Base-by-base conservation (phyloP, 2,113 vertebrate genomes). In the Eidolon helvum region DNA sequence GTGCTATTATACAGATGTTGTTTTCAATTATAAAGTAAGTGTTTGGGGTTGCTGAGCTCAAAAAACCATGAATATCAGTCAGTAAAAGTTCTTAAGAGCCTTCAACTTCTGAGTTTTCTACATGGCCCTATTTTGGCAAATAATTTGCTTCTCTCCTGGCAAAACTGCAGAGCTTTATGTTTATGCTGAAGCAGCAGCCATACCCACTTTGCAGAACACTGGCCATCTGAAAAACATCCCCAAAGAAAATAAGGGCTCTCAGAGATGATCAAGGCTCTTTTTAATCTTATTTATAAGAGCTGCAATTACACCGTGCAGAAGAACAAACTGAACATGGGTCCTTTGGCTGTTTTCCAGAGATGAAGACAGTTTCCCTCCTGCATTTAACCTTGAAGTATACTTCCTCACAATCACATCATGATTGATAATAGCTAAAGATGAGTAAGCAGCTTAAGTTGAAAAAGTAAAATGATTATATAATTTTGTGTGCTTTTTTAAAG, bases 101-200 rank as follows among this genome's bases (percentile, higher is more conserved):
- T 96, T 88, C 45, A 65, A 71, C 74, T 80, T 93, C 59, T 84
- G 72, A 66, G 38, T 82, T 97, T 80, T 93, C 43, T 80, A 85
- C 21, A 6, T 10, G 19, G 16, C n/a, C 38, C 40, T n/a, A 40
- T 90, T 66, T 92, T 72, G 92, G 92, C 84, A 97, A 85, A 74
- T 87, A 55, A 86, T 87, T 86, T 82, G 74, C 50, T 65, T 95
- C 71, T 84, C n/a, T 93, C 57, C 68, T 83, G 84, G 69, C 28
- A 94, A 94, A 96, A 90, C 24, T 68, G 40, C 92, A 87, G 45
- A 85, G 33, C 11, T 38, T 84, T n/a, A 38, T 40, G 28, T 90
- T 96, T 94, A 50, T 90, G 92, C 95, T 96, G 92, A 98, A 71
- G 68, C 94, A 97, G 95, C 94, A 97, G 43, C 59, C 66, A 48